Percentiles rank a stretch among this genome's conserved stretches.
Evolutionary conservation across 2,797 vertebrate species (phyloP).

Genomic region (Cyclura pinguis): DNA sequence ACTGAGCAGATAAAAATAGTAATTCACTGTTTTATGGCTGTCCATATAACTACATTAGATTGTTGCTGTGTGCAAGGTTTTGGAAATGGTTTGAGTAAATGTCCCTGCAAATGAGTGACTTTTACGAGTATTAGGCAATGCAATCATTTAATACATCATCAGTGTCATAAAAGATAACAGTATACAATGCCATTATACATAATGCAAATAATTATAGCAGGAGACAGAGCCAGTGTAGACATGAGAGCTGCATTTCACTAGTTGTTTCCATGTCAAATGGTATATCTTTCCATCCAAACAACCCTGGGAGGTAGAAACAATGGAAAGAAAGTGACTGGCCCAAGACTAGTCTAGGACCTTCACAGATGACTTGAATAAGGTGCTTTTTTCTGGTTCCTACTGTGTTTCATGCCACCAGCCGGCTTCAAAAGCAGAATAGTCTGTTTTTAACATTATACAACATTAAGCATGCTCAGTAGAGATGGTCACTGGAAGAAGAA

Average conservation of each 20-base stretch:
- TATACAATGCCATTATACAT: neutral
- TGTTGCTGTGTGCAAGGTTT: neutral
- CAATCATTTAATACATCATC: neutral
- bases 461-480: too few relatives aligned
- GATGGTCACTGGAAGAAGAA: neutral
- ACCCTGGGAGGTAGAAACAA: neutral
- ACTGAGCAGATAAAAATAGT: constrained; percentile 3
- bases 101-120: neutral
- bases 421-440: neutral
- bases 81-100: neutral
- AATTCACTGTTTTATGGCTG: neutral
- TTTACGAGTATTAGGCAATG: neutral
- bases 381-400: neutral
- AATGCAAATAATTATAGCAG: neutral
- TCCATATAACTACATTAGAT: constrained; percentile 5
- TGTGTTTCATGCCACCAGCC: neutral
- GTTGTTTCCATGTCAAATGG: neutral
- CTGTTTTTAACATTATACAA: neutral
- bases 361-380: neutral
- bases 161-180: neutral
- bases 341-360: neutral
- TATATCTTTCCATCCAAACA: neutral
- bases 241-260: neutral
- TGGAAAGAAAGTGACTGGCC: neutral
- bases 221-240: neutral